Percentiles rank a stretch among this genome's conserved stretches.
These are phyloP conservation scores for Ichneumon xanthorius DNA, from an alignment of 2,888 invertebrate species.

Conservation along the genomic window DNA sequence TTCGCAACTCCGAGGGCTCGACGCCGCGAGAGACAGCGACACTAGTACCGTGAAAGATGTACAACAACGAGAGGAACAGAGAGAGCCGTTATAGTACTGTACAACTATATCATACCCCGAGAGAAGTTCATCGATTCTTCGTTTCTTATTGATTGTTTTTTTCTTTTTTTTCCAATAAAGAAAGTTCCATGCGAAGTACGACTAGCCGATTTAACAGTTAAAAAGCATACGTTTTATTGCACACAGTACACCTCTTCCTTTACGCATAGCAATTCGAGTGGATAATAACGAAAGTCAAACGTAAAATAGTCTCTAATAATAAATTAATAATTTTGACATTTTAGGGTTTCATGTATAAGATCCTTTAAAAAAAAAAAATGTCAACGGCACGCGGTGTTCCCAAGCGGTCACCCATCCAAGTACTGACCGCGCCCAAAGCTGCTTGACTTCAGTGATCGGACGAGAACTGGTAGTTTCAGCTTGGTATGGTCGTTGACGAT, in stretches of 20 bases:
- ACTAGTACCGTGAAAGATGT: conserved; percentile 34
- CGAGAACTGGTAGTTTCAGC: background rate
- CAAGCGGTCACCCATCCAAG: conserved; percentile 20
- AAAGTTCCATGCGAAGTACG: too few relatives aligned
- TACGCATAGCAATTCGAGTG: conserved; percentile 11
- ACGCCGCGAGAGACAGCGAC: conserved; percentile 11
- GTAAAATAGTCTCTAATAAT: conserved; percentile 47
- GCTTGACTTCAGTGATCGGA: conserved; percentile 53
- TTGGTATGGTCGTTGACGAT: conserved; percentile 32
- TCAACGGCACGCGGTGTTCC: conserved; percentile 60
- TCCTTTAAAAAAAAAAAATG: conserved; percentile 20
- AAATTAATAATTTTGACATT: conserved; percentile 50
- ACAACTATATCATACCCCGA: conserved; percentile 9
- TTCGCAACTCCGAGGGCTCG: background rate
- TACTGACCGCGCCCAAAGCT: too few relatives aligned
- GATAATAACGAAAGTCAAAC: conserved; percentile 49
- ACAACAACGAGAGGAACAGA: conserved; percentile 10
- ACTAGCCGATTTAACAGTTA: background rate
- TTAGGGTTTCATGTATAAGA: background rate
- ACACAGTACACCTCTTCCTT: conserved; percentile 33
- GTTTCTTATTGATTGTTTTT: background rate
- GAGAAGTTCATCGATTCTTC: conserved; percentile 21
- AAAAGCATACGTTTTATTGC: conserved; percentile 56
- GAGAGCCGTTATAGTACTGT: conserved; percentile 22
- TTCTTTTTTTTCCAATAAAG: conserved; percentile 30